Evolutionary conservation across 2,888 invertebrate genomes (phyloP), one percentile per base, ranked within the genome.

Genomic region (Micropterix aruncella): DNA sequence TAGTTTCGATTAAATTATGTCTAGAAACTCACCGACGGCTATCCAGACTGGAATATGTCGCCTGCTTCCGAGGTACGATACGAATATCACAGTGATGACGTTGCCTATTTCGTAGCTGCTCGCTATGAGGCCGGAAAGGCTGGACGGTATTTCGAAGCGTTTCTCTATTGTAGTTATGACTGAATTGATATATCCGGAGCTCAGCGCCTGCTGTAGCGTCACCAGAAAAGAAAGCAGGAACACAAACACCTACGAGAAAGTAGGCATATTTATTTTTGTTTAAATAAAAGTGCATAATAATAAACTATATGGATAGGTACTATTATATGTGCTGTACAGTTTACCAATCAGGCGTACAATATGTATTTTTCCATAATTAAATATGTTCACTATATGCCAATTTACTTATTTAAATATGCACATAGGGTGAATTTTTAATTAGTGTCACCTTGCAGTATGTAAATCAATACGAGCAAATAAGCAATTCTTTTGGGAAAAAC

Each of bases 121-220:
- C 46, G 93, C 92, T 53, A 94, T 88, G 55, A 93, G 77, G 46
- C 94, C 93, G 42, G 92, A 91, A 52, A 90, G 82, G 60, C 89
- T 87, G 61, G 92, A 92, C 48, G 92, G 92, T 59, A 94, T 91
- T 66, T 94, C 92, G 60, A 87, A 87, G 51, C 94, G 82, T 65
- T 93, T 93, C 70, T 95, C 94, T 57, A 95, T 93, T 45, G 94
- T 95, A 52, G 94, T 94, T 63, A 95, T 93, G 65, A 95, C 94
- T 63, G 90, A 90, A 70, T 91, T 91, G 54, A 90, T 89, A 63
- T 91, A 91, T 52, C 91, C 91, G 49, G 90, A 91, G 63, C 90
- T 89, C 52, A 91, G 71, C 16, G 89, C 90, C 66, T 91, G 91
- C 62, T 91, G 91, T 53, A 91, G 73, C 55, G 90, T 91, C 57